These are phyloP conservation scores for Caenorhabditis sp. DNA, from an alignment of 2,888 invertebrate species.

Conservation along the genomic window DNA sequence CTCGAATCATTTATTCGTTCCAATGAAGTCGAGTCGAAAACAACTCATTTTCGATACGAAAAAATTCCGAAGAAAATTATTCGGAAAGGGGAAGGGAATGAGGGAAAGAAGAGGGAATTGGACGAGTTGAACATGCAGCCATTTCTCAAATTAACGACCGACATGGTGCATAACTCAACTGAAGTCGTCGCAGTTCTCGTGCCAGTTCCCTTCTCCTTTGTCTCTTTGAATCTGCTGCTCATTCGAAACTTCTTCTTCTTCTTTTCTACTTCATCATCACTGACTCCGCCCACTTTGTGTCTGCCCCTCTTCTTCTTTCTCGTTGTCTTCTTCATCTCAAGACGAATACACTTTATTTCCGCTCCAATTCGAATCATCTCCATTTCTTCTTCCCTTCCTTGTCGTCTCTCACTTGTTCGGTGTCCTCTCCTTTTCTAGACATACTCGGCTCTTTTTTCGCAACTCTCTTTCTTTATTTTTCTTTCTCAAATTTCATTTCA, in stretches of 20 bases:
- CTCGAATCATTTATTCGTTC: no score
- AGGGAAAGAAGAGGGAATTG: background rate
- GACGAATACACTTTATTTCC: constrained; percentile 47
- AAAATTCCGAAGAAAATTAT: background rate
- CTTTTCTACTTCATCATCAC: constrained; percentile 20
- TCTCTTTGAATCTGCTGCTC: constrained; percentile 16
- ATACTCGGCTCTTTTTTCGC: constrained; percentile 7
- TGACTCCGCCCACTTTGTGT: constrained; percentile 21
- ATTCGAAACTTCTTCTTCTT: constrained; percentile 34
- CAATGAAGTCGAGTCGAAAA: constrained; percentile 1
- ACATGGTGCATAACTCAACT: constrained; percentile 6
- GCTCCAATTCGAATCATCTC: constrained; percentile 48
- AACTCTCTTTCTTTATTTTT: no score
- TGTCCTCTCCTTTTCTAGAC: constrained; percentile 37
- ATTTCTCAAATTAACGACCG: constrained; percentile 34
- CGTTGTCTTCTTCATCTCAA: background rate
- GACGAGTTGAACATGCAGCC: constrained; percentile 5
- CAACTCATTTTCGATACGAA: background rate
- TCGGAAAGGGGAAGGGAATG: no score
- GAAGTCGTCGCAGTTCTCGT: no score
- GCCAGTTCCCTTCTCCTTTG: background rate
- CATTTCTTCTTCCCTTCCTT: constrained; percentile 19
- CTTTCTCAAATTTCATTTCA: constrained; percentile 46
- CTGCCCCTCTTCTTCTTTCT: constrained; percentile 20
- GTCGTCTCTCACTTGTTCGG: constrained; percentile 14